A percentile compares a stretch with the other conserved stretches of the same genome.
These are phyloP conservation scores for Myotis brandtii DNA, from an alignment of 2,113 vertebrate genomes.

Conservation along the genomic window DNA sequence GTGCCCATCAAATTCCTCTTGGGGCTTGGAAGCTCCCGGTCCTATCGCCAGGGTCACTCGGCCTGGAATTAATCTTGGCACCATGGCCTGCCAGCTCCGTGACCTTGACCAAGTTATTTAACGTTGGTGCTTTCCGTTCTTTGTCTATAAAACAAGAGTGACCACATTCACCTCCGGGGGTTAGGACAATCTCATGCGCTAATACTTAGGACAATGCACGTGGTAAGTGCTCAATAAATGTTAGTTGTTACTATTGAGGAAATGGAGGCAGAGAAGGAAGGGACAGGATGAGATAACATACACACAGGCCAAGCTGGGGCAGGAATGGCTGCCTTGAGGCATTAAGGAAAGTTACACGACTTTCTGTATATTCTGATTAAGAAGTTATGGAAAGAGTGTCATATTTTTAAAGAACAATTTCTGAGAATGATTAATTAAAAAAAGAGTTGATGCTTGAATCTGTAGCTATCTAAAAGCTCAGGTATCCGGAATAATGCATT, in stretches of 20 bases:
- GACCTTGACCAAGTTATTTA: background rate
- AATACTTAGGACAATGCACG: background rate
- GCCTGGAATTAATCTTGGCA: background rate
- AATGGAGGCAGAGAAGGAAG: background rate
- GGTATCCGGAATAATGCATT: background rate
- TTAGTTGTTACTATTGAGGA: background rate
- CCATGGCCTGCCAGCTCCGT: background rate
- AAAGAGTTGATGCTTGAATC: background rate
- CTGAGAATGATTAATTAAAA: background rate
- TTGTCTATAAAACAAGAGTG: background rate
- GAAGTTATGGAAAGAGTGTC: background rate
- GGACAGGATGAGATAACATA: background rate
- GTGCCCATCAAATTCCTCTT: background rate
- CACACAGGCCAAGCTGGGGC: background rate
- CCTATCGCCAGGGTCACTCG: fast-evolving
- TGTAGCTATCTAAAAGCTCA: background rate
- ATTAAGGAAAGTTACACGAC: background rate
- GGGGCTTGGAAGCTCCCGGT: background rate
- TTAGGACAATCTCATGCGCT: background rate
- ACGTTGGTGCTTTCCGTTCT: background rate
- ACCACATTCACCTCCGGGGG: background rate
- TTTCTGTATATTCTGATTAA: conserved; percentile 4
- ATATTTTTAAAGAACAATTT: conserved; percentile 12
- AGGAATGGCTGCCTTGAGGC: background rate
- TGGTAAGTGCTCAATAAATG: background rate